A percentile compares a stretch with the other conserved stretches of the same genome.
Conservation (phyloP, 2,888 invertebrate species). For the Apomyelois bistriatella region DNA sequence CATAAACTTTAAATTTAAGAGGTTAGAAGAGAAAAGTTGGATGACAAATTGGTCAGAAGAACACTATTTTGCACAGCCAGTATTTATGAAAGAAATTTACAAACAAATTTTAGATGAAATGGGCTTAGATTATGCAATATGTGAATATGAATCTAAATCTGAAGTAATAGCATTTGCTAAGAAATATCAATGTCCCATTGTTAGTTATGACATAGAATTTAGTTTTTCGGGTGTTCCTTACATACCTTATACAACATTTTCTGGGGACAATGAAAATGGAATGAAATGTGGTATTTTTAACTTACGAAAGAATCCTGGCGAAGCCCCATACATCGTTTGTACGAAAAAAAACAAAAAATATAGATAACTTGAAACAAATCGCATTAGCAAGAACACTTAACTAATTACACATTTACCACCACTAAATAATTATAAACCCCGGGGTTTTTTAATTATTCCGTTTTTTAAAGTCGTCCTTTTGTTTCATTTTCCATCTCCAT, state of each 20-base stretch:
- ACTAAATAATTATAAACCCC: too few species aligned
- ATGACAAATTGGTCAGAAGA: background rate
- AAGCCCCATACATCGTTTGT: too few species aligned
- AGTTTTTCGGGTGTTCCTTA: slow-evolving; percentile 36
- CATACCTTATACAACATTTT: slow-evolving; percentile 26
- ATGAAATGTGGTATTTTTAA: slow-evolving; percentile 28
- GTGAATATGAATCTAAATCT: slow-evolving; percentile 32
- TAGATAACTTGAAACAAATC: too few species aligned
- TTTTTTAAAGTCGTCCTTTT: too few species aligned
- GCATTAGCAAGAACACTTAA: too few species aligned
- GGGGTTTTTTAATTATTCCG: too few species aligned
- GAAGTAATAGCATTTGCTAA: slow-evolving; percentile 41
- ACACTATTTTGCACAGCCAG: slow-evolving; percentile 19
- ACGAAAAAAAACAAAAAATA: too few species aligned
- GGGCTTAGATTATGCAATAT: slow-evolving; percentile 31
- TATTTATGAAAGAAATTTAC: slow-evolving; percentile 31
- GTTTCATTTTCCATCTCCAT: too few species aligned
- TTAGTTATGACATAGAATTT: slow-evolving; percentile 38
- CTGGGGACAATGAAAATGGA: background rate
- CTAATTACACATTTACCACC: too few species aligned
- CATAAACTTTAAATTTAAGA: slow-evolving; percentile 20
- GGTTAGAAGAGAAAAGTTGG: background rate
- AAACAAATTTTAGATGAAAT: slow-evolving; percentile 38
- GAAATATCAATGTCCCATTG: slow-evolving; percentile 35
- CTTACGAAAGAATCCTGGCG: too few species aligned